phyloP scores from a whole-genome alignment of 2,888 invertebrate species.

The Mesorhabditis sp. region DNA sequence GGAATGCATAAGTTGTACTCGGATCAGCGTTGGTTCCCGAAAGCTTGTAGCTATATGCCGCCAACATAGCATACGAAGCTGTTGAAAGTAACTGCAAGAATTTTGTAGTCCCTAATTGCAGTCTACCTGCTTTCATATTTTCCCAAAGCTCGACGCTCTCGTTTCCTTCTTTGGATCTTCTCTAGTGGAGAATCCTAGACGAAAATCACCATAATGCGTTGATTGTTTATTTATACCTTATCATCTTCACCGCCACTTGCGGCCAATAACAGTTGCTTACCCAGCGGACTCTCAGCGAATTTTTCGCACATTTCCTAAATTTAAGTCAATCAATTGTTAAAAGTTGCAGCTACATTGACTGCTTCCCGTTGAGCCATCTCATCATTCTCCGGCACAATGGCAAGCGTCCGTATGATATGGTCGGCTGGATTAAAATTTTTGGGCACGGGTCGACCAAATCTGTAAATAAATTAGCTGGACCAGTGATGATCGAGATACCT shows the following conservation, averaged over 20 bases:
- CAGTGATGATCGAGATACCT: slow-evolving; percentile 10
- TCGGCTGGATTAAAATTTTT: slow-evolving; percentile 58
- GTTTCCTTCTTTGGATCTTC: slow-evolving; percentile 6
- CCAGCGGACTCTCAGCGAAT: slow-evolving; percentile 13
- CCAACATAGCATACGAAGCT: slow-evolving; percentile 85
- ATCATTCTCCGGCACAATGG: slow-evolving; percentile 23
- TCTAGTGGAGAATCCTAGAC: not conserved
- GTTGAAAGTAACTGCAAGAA: slow-evolving; percentile 74
- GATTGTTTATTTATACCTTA: slow-evolving; percentile 5
- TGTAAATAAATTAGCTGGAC: slow-evolving; percentile 9
- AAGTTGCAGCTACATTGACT: not conserved
- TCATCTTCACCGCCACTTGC: slow-evolving; percentile 18
- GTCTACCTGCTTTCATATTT: slow-evolving; percentile 1
- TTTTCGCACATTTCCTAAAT: slow-evolving; percentile 13
- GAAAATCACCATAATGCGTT: not conserved
- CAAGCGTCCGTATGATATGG: slow-evolving; percentile 57
- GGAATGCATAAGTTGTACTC: slow-evolving; percentile 82
- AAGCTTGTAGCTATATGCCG: slow-evolving; percentile 83
- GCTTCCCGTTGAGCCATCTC: slow-evolving; percentile 11
- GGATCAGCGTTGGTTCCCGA: slow-evolving; percentile 84
- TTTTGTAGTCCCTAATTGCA: not conserved
- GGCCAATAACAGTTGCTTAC: slow-evolving; percentile 20
- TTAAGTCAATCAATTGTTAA: not conserved
- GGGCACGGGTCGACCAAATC: slow-evolving; percentile 50
- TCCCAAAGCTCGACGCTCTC: slow-evolving; percentile 1